Evolutionary conservation across 2,113 vertebrate species (phyloP).

Genomic region (Poicephalus meyeri): DNA sequence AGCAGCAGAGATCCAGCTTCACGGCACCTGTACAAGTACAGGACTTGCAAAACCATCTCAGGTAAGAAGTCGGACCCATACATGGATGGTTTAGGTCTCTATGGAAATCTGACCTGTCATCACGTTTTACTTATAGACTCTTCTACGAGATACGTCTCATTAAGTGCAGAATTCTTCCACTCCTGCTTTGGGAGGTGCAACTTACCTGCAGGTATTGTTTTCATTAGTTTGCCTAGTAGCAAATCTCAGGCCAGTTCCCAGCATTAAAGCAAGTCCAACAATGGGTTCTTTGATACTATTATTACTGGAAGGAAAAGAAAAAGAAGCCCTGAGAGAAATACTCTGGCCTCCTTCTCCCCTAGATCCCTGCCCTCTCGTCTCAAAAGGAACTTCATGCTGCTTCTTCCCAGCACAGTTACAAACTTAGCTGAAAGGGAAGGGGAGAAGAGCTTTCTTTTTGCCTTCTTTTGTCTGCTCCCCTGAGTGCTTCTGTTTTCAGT

Average conservation of each 20-base stretch:
- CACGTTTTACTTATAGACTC: neutral
- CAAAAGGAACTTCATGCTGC: conserved; percentile 31
- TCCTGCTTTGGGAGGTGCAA: neutral
- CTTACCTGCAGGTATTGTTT: neutral
- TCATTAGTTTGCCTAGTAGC: neutral
- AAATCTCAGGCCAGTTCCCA: neutral
- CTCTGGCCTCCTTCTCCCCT: neutral
- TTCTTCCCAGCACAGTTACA: conserved; percentile 24
- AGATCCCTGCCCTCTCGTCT: conserved; percentile 18
- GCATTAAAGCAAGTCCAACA: neutral
- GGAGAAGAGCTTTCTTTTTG: neutral
- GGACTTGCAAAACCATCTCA: neutral
- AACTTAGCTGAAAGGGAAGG: conserved; percentile 41
- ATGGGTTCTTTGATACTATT: neutral
- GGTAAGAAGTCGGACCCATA: neutral
- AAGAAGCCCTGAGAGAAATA: neutral
- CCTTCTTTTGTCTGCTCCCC: neutral
- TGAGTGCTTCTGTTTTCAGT: conserved; percentile 22
- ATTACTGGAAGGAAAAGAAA: neutral
- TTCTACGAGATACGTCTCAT: neutral
- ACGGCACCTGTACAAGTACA: fast-evolving
- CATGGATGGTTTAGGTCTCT: neutral
- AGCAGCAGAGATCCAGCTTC: neutral
- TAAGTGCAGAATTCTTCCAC: neutral
- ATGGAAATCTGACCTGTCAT: fast-evolving